Base-by-base conservation (phyloP, 2,797 vertebrate species). In the Xerus rutilus region DNA sequence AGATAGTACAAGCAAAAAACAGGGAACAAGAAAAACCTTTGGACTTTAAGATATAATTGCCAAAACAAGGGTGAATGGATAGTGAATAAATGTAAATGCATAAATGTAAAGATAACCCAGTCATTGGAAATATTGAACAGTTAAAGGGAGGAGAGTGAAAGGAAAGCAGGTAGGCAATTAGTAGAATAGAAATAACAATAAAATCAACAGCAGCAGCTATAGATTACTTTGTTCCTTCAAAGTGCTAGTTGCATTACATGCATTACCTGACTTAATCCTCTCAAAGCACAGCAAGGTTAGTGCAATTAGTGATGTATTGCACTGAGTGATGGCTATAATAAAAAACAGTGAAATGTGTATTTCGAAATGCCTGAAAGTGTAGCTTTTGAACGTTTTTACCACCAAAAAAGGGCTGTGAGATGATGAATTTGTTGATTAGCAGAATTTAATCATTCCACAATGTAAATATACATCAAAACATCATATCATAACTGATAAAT, bases 21-120 rank as follows among this genome's bases (percentile, higher is more conserved):
- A 32, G 35, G 90, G 70, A 94, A 78, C 3, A 91, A 91, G 49
- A 87, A 93, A 91, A 88, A 77, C 8, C 54, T 57, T 81, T 73
- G n/a, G 45, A 73, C 93, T 69, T 96, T 90, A 74, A 95, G 93
- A 93, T 85, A 39, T 47, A 94, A 88, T 72, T 89, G 81, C 74
- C n/a, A 85, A 94, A 96, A 91, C n/a, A 88, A 78, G 76, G 92
- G 47, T 35, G 23, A 82, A 89, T 84, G 32, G 52, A 74, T 32
- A 93, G 62, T 84, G 45, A 89, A 12, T 77, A 91, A 45, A 59
- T 57, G 20, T 73, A 82, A 89, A 79, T 83, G 28, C 79, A 49
- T 45, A 89, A 95, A 94, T 43, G 28, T 86, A 86, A 97, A 65
- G n/a, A 93, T 88, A 91, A 86, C 12, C n/a, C 52, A 81, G 5